Base-by-base conservation (phyloP, 2,888 invertebrate species). In the Zaprionus bogoriensis region DNA sequence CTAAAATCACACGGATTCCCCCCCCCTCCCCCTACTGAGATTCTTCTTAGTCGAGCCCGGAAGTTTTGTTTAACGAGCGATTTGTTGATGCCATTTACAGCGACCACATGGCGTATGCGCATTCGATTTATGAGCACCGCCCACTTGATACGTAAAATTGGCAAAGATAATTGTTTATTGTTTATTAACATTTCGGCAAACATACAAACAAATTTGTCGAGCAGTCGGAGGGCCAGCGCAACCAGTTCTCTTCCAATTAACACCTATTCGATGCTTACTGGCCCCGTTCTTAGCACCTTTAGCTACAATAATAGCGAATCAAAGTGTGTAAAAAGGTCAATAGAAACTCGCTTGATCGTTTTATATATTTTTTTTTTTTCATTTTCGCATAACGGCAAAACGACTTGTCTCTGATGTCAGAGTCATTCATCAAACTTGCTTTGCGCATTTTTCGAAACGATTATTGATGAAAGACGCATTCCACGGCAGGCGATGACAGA, bases 41-140 rank as follows among this genome's bases (percentile, higher is more conserved):
- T n/a, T 22, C 20, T 27, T 4, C 14, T 0, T 30, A 41, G 36
- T 45, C 39, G 12, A 53, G 36, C 52, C 58, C 79, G 86, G 86
- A 87, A 85, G 71, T 58, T 39, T 42, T 36, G 27, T 45, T 47
- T 51, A 59, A 28, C 39, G 27, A 25, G 17, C n/a, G 52, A 51
- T 59, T 67, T 54, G 60, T 59, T 59, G 45, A 46, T 61, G 47
- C 50, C 25, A 60, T 44, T 52, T 66, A 84, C 44, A 63, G 45
- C 14, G 60, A 66, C 76, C 79, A 87, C 83, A 87, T 80, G 87
- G 80, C 86, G 80, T 61, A 80, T 87, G 32, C 83, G 67, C 42
- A 67, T 45, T 61, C 36, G 51, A 6, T 42, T 55, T 46, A 62
- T 63, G 25, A 27, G 61, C 58, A 71, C 41, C 65, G 51, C 65